Evolutionary conservation across 2,113 vertebrate genomes (phyloP).

Genomic region (Ammodytes dubius): DNA sequence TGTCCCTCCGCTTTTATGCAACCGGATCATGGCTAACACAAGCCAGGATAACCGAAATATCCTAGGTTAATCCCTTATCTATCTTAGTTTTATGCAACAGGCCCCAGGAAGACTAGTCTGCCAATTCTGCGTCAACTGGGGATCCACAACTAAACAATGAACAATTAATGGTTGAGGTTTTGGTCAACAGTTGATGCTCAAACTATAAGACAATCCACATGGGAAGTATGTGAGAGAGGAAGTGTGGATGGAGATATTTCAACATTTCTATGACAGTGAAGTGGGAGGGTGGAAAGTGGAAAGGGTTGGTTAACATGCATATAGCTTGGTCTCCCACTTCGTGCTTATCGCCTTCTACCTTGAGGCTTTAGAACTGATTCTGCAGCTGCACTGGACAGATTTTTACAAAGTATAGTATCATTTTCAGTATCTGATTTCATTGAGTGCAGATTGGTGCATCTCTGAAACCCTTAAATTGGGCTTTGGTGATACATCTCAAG

Average conservation of each 20-base stretch:
- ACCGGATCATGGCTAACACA: too few relatives aligned
- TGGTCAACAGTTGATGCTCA: neutral
- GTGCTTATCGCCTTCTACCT: neutral
- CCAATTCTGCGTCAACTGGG: too few relatives aligned
- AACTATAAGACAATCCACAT: neutral
- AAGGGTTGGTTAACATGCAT: constrained; percentile 6
- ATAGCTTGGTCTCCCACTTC: neutral
- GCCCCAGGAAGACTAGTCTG: too few relatives aligned
- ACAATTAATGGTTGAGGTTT: too few relatives aligned
- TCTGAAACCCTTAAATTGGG: neutral
- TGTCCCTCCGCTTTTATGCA: too few relatives aligned
- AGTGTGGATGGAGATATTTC: constrained; percentile 50
- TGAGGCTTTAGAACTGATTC: neutral
- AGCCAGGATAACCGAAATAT: too few relatives aligned
- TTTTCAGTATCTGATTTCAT: constrained; percentile 2
- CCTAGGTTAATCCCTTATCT: too few relatives aligned
- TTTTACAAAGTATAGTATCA: neutral
- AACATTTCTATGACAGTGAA: constrained; percentile 41
- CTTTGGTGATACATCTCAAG: constrained; percentile 30
- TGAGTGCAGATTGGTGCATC: neutral
- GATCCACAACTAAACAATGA: too few relatives aligned
- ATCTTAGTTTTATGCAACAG: too few relatives aligned
- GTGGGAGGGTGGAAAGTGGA: constrained; percentile 31
- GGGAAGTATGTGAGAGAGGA: constrained; percentile 32
- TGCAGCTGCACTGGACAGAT: neutral